These are phyloP conservation scores for Luidia sarsii DNA, from an alignment of 53 echinoderm and acorn worm species.

Conservation along the genomic window DNA sequence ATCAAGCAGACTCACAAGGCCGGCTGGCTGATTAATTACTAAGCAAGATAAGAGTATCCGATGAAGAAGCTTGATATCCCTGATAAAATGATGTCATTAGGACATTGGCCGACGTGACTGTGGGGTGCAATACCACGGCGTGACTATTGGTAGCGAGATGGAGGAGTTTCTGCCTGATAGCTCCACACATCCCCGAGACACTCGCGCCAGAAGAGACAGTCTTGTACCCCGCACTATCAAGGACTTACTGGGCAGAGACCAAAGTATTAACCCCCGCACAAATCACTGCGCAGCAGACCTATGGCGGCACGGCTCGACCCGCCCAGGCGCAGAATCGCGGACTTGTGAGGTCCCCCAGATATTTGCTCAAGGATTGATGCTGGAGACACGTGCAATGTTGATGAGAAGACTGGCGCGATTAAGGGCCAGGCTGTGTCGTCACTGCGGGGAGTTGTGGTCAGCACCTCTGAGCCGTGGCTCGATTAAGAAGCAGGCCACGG, in stretches of 20 bases:
- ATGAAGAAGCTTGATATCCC: conserved; percentile 26
- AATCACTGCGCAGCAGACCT: not conserved
- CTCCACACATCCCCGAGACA: no score
- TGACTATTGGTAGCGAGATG: no score
- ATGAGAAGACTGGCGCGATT: not conserved
- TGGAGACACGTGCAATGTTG: not conserved
- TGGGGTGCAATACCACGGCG: not conserved
- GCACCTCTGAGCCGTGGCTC: not conserved
- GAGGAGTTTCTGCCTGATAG: no score
- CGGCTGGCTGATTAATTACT: conserved; percentile 24
- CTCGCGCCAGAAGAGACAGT: no score
- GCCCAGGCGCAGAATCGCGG: not conserved
- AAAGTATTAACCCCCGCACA: conserved; percentile 4
- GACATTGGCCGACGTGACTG: conserved; percentile 29
- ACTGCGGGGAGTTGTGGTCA: conserved; percentile 13
- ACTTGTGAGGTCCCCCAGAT: not conserved
- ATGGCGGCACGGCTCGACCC: not conserved
- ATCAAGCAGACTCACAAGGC: not conserved
- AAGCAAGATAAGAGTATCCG: not conserved
- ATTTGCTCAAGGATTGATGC: conserved; percentile 3
- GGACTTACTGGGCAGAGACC: no score
- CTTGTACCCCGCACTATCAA: no score
- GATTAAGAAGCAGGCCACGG: conserved; percentile 17
- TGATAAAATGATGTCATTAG: conserved; percentile 40
- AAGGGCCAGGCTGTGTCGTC: not conserved